A percentile compares a stretch with the other conserved stretches of the same genome.
These are phyloP conservation scores for Eupithecia dodoneata DNA, from an alignment of 2,888 invertebrate genomes.

Conservation along the genomic window DNA sequence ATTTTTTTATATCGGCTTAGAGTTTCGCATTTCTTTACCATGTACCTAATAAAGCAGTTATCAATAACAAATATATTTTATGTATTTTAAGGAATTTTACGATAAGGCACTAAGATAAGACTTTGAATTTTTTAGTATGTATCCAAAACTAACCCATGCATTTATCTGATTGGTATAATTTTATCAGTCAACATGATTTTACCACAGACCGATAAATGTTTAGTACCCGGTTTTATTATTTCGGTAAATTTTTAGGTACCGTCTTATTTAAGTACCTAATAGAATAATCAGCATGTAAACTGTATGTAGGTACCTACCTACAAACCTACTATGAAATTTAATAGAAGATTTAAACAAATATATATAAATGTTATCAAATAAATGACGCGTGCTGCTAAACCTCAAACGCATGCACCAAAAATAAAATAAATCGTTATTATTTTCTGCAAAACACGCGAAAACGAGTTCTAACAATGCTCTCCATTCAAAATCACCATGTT, in stretches of 20 bases:
- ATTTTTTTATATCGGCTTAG: conserved; percentile 45
- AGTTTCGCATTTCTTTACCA: conserved; percentile 31
- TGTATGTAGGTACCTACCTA: not conserved
- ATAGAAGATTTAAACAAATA: not conserved
- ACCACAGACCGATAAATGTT: not conserved
- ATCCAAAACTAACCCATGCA: not conserved
- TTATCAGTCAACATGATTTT: not conserved
- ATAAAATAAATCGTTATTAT: conserved; percentile 46
- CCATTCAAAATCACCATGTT: conserved; percentile 73
- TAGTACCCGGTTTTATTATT: too few species aligned
- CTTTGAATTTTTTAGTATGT: not conserved
- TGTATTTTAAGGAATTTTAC: not conserved
- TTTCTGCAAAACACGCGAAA: conserved; percentile 61
- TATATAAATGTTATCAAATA: not conserved
- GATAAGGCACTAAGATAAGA: not conserved
- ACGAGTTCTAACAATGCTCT: conserved; percentile 63
- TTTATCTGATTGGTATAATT: not conserved
- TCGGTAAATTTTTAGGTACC: too few species aligned
- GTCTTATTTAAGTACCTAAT: too few species aligned
- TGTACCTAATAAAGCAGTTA: not conserved
- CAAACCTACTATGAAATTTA: not conserved
- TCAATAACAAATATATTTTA: not conserved
- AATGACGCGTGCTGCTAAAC: conserved; percentile 16
- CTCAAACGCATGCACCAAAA: conserved; percentile 25
- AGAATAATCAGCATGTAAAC: not conserved